Conservation (phyloP, 2,888 invertebrate species). For the Ectobius pallidus region DNA sequence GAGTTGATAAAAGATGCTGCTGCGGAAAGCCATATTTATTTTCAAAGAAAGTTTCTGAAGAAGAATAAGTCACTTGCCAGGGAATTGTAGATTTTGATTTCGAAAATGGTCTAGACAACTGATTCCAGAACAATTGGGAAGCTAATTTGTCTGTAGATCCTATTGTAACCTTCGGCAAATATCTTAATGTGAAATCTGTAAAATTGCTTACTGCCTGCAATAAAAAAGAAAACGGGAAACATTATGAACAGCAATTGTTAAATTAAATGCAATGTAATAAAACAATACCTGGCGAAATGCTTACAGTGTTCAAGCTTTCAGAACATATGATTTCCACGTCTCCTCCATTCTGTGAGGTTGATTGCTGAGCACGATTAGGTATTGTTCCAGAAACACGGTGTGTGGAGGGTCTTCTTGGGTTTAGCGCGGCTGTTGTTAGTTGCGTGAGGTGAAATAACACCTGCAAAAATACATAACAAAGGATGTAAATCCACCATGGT, state of each 20-base stretch:
- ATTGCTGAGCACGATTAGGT: constrained; percentile 50
- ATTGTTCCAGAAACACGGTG: constrained; percentile 33
- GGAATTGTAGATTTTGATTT: constrained; percentile 46
- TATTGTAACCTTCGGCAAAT: constrained; percentile 51
- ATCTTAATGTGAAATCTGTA: constrained; percentile 52
- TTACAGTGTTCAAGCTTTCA: constrained; percentile 56
- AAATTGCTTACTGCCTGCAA: constrained; percentile 52
- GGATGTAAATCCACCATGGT: background rate
- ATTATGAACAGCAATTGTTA: too few species aligned
- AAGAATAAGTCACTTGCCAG: constrained; percentile 54
- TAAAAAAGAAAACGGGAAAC: constrained; percentile 11
- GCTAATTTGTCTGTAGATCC: constrained; percentile 45
- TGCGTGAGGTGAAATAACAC: constrained; percentile 54
- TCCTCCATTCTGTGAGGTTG: constrained; percentile 47
- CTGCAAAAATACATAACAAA: constrained; percentile 7
- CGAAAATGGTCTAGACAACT: constrained; percentile 24
- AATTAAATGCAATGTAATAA: too few species aligned
- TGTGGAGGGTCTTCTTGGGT: constrained; percentile 53
- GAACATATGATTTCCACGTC: constrained; percentile 51
- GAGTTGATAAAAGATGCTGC: constrained; percentile 45
- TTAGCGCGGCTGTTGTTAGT: constrained; percentile 55
- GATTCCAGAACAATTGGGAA: constrained; percentile 28
- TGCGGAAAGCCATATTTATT: constrained; percentile 56
- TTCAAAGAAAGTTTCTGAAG: constrained; percentile 55
- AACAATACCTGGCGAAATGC: too few species aligned